Percentiles rank a stretch among this genome's conserved stretches.
Evolutionary conservation across 2,797 vertebrate species (phyloP).

Genomic region (Artibeus lituratus): DNA sequence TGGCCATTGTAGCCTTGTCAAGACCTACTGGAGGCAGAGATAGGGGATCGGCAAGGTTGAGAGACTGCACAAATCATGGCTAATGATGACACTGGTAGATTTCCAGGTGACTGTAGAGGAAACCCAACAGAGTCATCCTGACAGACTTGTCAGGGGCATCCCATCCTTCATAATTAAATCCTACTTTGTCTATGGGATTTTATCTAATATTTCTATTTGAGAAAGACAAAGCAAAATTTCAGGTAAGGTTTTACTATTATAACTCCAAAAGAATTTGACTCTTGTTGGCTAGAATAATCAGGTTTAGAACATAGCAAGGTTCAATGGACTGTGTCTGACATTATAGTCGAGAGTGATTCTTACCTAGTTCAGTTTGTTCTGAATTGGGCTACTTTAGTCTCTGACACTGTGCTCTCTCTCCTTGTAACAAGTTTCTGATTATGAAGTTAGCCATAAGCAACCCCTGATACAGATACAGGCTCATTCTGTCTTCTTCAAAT

Average conservation of each 20-base stretch:
- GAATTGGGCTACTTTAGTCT: rapidly evolving
- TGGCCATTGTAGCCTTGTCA: background rate
- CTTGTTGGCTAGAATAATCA: background rate
- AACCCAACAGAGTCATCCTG: background rate
- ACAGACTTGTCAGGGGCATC: background rate
- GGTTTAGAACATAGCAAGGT: background rate
- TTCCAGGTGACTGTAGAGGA: background rate
- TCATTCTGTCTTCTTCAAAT: background rate
- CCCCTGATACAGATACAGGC: background rate
- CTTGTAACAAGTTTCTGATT: background rate
- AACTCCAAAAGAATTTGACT: background rate
- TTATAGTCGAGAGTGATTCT: background rate
- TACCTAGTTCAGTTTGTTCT: background rate
- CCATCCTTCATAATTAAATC: background rate
- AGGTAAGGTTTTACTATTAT: background rate
- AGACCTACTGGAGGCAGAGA: background rate
- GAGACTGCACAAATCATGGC: background rate
- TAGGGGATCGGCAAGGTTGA: background rate
- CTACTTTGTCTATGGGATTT: background rate
- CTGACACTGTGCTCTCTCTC: background rate
- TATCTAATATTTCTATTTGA: background rate
- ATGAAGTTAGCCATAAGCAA: background rate
- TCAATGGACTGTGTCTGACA: background rate
- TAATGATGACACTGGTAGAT: background rate
- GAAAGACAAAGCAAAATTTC: background rate